Evolutionary conservation across 2,797 vertebrate genomes (phyloP).

Genomic region (Oryzias dopingdopingensis): DNA sequence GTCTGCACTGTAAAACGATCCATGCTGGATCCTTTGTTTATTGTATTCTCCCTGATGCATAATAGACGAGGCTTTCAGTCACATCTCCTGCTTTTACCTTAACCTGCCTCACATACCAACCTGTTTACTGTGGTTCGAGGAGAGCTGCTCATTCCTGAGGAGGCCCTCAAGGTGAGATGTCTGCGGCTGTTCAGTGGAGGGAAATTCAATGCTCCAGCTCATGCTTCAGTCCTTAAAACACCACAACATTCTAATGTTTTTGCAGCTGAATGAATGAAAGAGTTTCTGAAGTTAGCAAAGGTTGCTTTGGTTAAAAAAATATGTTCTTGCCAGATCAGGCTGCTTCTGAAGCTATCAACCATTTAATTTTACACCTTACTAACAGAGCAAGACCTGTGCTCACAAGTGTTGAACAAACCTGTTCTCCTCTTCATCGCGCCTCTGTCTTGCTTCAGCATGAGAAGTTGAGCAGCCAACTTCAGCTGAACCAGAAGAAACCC

Average conservation of each 20-base stretch:
- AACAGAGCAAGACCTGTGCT: too few species aligned
- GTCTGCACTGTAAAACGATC: slow-evolving; percentile 51
- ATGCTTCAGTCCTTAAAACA: neutral
- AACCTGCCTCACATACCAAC: slow-evolving; percentile 90
- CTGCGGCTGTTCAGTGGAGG: neutral
- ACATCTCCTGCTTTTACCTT: slow-evolving; percentile 74
- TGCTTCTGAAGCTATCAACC: slow-evolving; percentile 12
- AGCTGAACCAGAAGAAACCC: slow-evolving; percentile 84
- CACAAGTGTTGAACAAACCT: neutral
- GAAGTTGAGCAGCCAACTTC: slow-evolving; percentile 94
- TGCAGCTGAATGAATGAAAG: slow-evolving; percentile 8
- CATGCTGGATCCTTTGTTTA: slow-evolving; percentile 32
- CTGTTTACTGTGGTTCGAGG: slow-evolving; percentile 92
- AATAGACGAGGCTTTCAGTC: slow-evolving; percentile 52
- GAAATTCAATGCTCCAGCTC: neutral
- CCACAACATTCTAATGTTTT: slow-evolving; percentile 1
- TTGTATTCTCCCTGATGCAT: slow-evolving; percentile 51
- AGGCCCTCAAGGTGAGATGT: slow-evolving; percentile 90
- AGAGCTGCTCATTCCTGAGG: slow-evolving; percentile 93
- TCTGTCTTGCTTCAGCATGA: slow-evolving; percentile 81
- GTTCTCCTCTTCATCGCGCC: slow-evolving; percentile 14
- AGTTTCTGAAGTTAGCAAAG: slow-evolving; percentile 38
- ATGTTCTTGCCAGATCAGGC: slow-evolving; percentile 28
- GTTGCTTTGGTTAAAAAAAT: slow-evolving; percentile 19
- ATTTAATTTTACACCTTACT: too few species aligned